phyloP scores from a whole-genome alignment of 1,140 invertebrate species.

The Formica selysi region DNA sequence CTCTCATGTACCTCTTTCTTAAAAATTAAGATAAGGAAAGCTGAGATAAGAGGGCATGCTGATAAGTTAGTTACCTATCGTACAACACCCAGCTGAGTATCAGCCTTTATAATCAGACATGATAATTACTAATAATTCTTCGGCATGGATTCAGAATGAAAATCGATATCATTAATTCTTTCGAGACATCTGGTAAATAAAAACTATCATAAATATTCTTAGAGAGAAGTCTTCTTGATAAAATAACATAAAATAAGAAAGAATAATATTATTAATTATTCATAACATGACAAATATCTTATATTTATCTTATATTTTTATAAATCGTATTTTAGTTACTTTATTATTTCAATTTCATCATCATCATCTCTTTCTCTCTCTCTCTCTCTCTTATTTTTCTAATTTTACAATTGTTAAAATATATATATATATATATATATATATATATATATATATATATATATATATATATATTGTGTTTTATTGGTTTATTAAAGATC shows the following conservation, averaged over 20 bases:
- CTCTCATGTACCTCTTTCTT: background rate
- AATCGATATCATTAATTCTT: background rate
- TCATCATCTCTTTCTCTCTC: too few species aligned
- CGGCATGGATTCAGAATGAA: background rate
- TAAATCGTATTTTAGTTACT: background rate
- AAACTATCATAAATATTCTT: too few species aligned
- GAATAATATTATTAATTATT: too few species aligned
- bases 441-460: too few species aligned
- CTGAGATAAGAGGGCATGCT: background rate
- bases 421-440: too few species aligned
- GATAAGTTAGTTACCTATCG: constrained; percentile 49
- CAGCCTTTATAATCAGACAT: background rate
- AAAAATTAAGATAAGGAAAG: background rate
- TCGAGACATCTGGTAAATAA: background rate
- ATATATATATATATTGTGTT: too few species aligned
- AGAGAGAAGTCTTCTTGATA: background rate
- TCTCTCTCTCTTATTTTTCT: too few species aligned
- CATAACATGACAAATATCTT: too few species aligned
- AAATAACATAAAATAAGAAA: background rate
- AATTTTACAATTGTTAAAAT: too few species aligned
- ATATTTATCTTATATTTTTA: too few species aligned
- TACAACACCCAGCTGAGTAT: constrained; percentile 38
- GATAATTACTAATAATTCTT: background rate
- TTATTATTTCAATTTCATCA: background rate
- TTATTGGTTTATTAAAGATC: background rate